A percentile compares a stretch with the other conserved stretches of the same genome.
Conservation (phyloP, 2,888 invertebrate genomes). For the Adineta ricciae region DNA sequence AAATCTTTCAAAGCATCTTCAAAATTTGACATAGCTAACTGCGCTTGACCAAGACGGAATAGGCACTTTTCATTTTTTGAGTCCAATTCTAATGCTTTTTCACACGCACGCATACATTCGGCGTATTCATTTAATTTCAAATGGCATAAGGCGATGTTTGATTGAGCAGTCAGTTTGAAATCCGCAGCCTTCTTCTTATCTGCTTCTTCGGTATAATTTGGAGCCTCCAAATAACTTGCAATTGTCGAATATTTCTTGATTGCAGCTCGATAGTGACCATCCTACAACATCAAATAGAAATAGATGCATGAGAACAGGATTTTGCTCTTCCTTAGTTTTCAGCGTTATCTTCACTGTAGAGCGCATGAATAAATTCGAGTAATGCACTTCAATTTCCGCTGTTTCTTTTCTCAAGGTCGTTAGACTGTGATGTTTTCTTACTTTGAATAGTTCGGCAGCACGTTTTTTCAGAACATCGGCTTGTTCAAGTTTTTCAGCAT, state of each 20-base stretch:
- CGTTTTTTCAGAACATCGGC: constrained; percentile 74
- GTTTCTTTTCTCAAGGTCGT: too few species aligned
- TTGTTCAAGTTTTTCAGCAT: constrained; percentile 67
- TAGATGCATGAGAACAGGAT: not conserved
- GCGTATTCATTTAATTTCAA: constrained; percentile 64
- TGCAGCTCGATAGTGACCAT: constrained; percentile 66
- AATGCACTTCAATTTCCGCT: too few species aligned
- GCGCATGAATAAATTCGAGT: too few species aligned
- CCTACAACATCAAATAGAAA: constrained; percentile 37
- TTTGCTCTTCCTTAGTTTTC: too few species aligned
- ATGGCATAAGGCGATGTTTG: constrained; percentile 72
- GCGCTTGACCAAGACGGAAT: constrained; percentile 74
- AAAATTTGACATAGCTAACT: constrained; percentile 65
- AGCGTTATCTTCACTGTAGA: too few species aligned
- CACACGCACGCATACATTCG: constrained; percentile 65
- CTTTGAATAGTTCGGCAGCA: constrained; percentile 78
- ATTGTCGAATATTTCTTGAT: constrained; percentile 76
- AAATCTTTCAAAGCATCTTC: constrained; percentile 69
- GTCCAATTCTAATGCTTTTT: constrained; percentile 66
- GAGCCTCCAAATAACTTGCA: constrained; percentile 58
- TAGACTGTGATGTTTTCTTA: constrained; percentile 38
- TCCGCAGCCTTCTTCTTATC: constrained; percentile 53
- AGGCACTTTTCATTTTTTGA: constrained; percentile 72
- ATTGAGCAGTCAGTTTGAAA: constrained; percentile 61
- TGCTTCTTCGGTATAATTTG: constrained; percentile 52